These are phyloP conservation scores for Acronicta alni DNA, from an alignment of 2,888 invertebrate genomes.

Conservation along the genomic window DNA sequence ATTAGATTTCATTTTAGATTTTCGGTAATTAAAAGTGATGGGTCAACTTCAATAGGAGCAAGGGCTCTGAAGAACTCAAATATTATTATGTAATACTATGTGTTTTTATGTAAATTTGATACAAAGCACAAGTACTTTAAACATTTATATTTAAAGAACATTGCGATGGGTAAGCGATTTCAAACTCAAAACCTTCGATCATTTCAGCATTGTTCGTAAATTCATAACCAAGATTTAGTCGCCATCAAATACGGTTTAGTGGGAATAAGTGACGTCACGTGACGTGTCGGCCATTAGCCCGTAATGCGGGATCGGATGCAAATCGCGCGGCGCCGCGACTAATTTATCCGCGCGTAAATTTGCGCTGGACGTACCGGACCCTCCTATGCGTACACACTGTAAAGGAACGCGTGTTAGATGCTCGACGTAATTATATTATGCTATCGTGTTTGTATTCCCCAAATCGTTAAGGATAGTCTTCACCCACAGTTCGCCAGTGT, in stretches of 20 bases:
- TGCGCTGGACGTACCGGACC: constrained; percentile 41
- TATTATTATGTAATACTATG: too few species aligned
- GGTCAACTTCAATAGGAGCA: neutral
- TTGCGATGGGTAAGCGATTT: neutral
- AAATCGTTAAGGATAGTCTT: too few species aligned
- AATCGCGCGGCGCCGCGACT: constrained; percentile 70
- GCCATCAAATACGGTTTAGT: constrained; percentile 29
- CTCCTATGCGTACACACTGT: constrained; percentile 7
- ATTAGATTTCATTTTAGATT: constrained; percentile 19
- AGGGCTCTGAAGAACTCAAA: too few species aligned
- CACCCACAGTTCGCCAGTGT: too few species aligned
- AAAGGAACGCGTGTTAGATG: neutral
- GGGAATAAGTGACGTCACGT: constrained; percentile 33
- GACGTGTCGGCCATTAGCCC: constrained; percentile 35
- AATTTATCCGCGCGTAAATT: constrained; percentile 76
- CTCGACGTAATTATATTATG: neutral
- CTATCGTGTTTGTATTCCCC: too few species aligned
- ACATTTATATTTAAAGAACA: too few species aligned
- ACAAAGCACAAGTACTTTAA: too few species aligned
- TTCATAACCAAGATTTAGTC: constrained; percentile 24
- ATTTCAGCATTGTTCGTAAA: constrained; percentile 2
- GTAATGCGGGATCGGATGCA: constrained; percentile 68
- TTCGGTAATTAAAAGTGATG: neutral
- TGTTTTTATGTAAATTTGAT: too few species aligned
- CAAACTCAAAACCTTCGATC: neutral